These are phyloP conservation scores for Cyclina sinensis DNA, from an alignment of 1,140 invertebrate genomes.

Conservation along the genomic window DNA sequence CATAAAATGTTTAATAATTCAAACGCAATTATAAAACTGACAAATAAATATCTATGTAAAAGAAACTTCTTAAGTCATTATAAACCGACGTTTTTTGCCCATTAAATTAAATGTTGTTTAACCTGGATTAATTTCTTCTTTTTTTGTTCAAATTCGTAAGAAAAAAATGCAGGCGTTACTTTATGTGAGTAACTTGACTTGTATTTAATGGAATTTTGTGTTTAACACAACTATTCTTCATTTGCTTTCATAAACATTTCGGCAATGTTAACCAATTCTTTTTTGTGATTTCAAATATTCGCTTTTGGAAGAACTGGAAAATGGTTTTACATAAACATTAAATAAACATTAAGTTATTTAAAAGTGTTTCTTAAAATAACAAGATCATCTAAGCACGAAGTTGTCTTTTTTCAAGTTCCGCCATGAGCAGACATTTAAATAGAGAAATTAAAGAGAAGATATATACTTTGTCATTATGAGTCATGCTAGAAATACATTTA, in stretches of 20 bases:
- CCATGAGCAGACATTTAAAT: not conserved
- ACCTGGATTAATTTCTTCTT: not conserved
- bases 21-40: conserved; percentile 4
- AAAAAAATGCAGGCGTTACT: not conserved
- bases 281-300: not conserved
- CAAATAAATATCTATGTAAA: conserved; percentile 4
- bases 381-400: not conserved
- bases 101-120: conserved; percentile 1
- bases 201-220: too few species aligned
- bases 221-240: too few species aligned
- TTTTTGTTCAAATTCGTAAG: not conserved
- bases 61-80: conserved; percentile 25
- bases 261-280: too few species aligned
- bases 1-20: not conserved
- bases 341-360: too few species aligned
- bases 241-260: too few species aligned
- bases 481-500: not conserved
- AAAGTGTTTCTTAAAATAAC: too few species aligned
- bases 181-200: not conserved
- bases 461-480: conserved; percentile 1
- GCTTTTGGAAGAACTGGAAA: too few species aligned
- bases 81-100: not conserved
- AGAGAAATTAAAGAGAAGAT: not conserved
- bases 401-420: not conserved
- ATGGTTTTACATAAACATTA: too few species aligned